Conservation (phyloP, 2,113 vertebrate genomes). For the Neogobius melanostomus region DNA sequence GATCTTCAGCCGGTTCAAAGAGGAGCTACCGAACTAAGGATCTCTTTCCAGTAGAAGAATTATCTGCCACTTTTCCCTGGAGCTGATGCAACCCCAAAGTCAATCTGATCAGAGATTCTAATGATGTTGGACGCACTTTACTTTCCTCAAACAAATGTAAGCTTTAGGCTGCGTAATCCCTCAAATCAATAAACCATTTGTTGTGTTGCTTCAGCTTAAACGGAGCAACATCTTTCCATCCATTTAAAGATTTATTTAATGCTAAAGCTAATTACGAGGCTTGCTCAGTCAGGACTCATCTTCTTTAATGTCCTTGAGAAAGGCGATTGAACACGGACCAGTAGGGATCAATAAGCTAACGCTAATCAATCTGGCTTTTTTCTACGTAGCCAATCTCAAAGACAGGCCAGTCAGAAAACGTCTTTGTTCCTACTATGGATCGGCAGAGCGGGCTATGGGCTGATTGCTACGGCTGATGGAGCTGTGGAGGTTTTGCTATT, state of each 20-base stretch:
- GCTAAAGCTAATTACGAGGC: neutral
- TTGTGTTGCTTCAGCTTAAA: neutral
- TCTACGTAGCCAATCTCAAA: conserved; percentile 1
- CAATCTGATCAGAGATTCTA: conserved; percentile 1
- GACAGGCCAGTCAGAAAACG: neutral
- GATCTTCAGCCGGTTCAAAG: conserved; percentile 23
- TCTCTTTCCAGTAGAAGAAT: conserved; percentile 25
- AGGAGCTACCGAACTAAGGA: conserved; percentile 24
- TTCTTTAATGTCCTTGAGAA: conserved; percentile 5
- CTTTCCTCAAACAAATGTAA: neutral
- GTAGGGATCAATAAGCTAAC: conserved; percentile 1
- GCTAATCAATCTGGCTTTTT: conserved; percentile 9
- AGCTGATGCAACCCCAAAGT: neutral
- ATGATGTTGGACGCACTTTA: neutral
- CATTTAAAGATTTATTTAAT: neutral
- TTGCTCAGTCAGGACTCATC: neutral
- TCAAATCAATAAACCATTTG: conserved; percentile 2
- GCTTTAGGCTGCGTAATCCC: neutral
- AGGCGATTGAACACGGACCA: neutral
- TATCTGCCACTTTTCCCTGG: conserved; percentile 15
- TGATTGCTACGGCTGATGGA: conserved; percentile 27
- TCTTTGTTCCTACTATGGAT: conserved; percentile 1
- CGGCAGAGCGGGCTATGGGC: neutral
- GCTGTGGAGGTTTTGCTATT: neutral
- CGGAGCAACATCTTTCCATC: neutral